phyloP scores from a whole-genome alignment of 2,797 vertebrate species.

The Rhadinocentrus ornatus region DNA sequence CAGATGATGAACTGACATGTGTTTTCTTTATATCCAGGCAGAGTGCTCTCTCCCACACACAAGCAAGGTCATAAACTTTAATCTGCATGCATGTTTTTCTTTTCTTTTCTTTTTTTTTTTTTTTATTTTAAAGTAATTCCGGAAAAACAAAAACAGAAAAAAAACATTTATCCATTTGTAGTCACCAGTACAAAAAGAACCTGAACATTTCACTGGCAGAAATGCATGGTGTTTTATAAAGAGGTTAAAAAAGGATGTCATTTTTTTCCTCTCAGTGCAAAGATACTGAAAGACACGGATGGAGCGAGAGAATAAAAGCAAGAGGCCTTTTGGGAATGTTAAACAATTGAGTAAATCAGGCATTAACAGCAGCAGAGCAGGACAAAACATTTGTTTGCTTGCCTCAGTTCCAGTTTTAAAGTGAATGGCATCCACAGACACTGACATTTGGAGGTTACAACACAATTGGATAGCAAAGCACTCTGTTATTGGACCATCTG shows the following conservation, averaged over 20 bases:
- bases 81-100: slow-evolving; percentile 14
- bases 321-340: slow-evolving; percentile 52
- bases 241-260: slow-evolving; percentile 40
- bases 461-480: slow-evolving; percentile 27
- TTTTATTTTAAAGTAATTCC: slow-evolving; percentile 46
- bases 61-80: not conserved
- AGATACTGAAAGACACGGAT: slow-evolving; percentile 45
- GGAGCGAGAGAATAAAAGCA: slow-evolving; percentile 22
- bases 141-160: slow-evolving; percentile 46
- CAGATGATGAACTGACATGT: slow-evolving; percentile 48
- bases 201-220: slow-evolving; percentile 26
- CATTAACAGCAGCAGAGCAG: slow-evolving; percentile 43
- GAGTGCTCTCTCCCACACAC: not conserved
- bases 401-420: slow-evolving; percentile 26
- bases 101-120: not conserved
- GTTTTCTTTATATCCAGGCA: slow-evolving; percentile 58
- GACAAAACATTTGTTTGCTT: slow-evolving; percentile 46
- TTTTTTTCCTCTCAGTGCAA: slow-evolving; percentile 54
- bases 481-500: slow-evolving; percentile 42
- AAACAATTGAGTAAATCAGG: slow-evolving; percentile 54
- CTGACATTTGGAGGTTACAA: slow-evolving; percentile 34
- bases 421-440: slow-evolving; percentile 34
- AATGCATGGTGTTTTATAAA: slow-evolving; percentile 31
- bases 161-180: slow-evolving; percentile 32
- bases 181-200: slow-evolving; percentile 27